A percentile compares a stretch with the other conserved stretches of the same genome.
Evolutionary conservation across 2,113 vertebrate species (phyloP).

Genomic region (Eidolon helvum): DNA sequence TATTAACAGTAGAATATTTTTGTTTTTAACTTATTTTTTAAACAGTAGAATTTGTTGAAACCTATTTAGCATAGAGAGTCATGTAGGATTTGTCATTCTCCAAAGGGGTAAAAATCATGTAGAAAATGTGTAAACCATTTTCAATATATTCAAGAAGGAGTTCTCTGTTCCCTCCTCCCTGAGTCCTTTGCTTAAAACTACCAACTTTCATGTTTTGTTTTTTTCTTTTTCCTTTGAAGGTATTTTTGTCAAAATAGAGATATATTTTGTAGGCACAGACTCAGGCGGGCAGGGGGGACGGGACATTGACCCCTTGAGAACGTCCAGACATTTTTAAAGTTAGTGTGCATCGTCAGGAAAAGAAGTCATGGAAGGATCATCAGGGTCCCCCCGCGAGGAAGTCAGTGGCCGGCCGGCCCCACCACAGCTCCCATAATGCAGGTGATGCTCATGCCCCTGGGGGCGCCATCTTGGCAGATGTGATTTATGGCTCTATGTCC

Average conservation of each 20-base stretch:
- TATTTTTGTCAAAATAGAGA: constrained; percentile 37
- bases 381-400: not conserved
- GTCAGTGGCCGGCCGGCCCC: not conserved
- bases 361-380: constrained; percentile 18
- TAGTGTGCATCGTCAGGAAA: not conserved
- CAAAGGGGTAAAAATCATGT: not conserved
- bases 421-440: not conserved
- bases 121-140: not conserved
- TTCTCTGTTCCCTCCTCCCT: not conserved
- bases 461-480: not conserved
- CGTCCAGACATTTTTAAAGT: constrained; percentile 1
- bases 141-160: not conserved
- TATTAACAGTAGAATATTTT: not conserved
- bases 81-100: not conserved
- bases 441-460: not conserved
- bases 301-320: not conserved
- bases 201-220: not conserved
- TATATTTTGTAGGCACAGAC: not conserved
- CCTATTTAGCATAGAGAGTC: not conserved
- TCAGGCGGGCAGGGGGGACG: fast-evolving
- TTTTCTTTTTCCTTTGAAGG: not conserved
- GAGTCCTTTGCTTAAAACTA: not conserved
- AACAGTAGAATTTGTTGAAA: not conserved
- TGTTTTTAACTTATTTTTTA: not conserved
- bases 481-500: constrained; percentile 29